Evolutionary conservation across 2,888 invertebrate species (phyloP), one percentile per base, ranked within the genome.

Genomic region (Tolmerus cingulatus): DNA sequence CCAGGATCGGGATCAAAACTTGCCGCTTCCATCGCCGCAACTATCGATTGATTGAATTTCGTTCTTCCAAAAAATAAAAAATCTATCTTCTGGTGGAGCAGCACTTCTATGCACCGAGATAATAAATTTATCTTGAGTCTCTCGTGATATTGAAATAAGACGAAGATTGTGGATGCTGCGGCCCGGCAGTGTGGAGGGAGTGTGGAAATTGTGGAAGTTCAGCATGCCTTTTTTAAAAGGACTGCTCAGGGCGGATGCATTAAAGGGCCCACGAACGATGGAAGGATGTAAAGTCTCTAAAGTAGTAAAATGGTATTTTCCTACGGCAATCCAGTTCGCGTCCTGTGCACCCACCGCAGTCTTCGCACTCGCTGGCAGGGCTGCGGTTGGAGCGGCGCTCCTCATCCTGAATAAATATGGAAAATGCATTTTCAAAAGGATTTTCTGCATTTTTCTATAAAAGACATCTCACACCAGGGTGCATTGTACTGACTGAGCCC

Each of bases 371-470:
- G 16, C 7, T 76, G 34, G n/a, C 16, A 74, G 37, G 2, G 16
- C 34, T 37, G 37, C 34, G 34, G 37, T 30, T 37, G 37, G 34
- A 12, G 27, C 76, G 37, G 37, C 16, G 8, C 34, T 37, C 76
- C 76, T 76, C 37, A 76, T 7, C 37, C 76, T 76, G 37, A 34
- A n/a, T 76, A 76, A 76, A 76, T 78, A 78, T 40, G 46, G 78
- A 43, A 78, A 43, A 78, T 78, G 78, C 37, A 78, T 78, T 78
- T 78, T 78, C 43, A 43, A 78, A 78, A 78, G 78, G 43, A 78
- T 78, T 78, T 78, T 78, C 46, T 43, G 78, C 40, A 78, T 78
- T 78, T 43, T 78, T 78, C 46, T 46, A 46, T 78, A 78, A 78
- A 76, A 78, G 27, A 78, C 27, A 46, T 78, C 46, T 78, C 46